Evolutionary conservation across 2,797 vertebrate genomes (phyloP).

Genomic region (Hipposideros larvatus): DNA sequence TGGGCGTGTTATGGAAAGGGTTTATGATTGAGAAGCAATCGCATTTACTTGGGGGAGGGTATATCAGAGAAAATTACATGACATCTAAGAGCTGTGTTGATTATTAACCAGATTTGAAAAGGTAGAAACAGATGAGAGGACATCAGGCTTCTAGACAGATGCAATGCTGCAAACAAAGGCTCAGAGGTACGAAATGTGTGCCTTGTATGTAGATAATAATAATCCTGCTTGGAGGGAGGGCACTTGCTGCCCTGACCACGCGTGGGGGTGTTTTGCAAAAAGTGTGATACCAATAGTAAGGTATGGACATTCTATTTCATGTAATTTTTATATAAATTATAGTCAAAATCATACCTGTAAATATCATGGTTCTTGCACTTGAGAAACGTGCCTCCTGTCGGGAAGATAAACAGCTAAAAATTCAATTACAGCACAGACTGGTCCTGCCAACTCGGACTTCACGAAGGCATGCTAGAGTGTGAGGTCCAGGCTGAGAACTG

Average conservation of each 20-base stretch:
- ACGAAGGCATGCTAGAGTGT: fast-evolving
- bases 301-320: not conserved
- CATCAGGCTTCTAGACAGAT: not conserved
- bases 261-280: not conserved
- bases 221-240: not conserved
- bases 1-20: not conserved
- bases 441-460: not conserved
- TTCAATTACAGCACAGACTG: not conserved
- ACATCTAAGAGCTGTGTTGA: not conserved
- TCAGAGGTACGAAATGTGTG: not conserved
- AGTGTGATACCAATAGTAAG: not conserved
- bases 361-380: not conserved
- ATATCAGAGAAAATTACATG: not conserved
- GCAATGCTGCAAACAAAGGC: not conserved
- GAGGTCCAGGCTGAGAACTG: not conserved
- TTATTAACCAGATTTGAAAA: not conserved
- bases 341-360: not conserved
- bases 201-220: not conserved
- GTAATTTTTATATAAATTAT: not conserved
- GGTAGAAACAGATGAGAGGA: not conserved
- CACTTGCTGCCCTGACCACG: not conserved
- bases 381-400: not conserved
- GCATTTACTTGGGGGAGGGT: not conserved
- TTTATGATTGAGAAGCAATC: not conserved
- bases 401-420: not conserved